Evolutionary conservation across 2,888 invertebrate genomes (phyloP).

Genomic region (Platerodrilus igneus): DNA sequence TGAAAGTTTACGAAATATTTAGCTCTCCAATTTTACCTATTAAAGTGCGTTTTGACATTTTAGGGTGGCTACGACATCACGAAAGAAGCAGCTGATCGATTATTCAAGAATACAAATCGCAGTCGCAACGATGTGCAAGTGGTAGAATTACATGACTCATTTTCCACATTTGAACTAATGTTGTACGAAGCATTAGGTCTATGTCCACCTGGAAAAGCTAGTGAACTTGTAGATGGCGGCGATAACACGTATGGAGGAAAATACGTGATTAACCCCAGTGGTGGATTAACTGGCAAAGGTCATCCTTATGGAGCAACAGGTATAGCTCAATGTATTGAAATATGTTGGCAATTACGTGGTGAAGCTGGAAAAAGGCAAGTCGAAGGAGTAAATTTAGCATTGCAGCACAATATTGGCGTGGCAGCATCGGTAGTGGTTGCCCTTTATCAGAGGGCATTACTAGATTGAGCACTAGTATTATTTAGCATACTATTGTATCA

Average conservation of each 20-base stretch:
- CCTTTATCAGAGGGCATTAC: no score
- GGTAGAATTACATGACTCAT: conserved; percentile 96
- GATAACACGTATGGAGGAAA: conserved; percentile 97
- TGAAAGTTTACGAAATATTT: no score
- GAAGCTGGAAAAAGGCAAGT: conserved; percentile 70
- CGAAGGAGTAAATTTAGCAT: conserved; percentile 71
- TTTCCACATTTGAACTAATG: conserved; percentile 93
- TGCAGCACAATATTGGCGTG: conserved; percentile 95
- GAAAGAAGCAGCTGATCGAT: conserved; percentile 67
- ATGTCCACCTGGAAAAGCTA: conserved; percentile 87
- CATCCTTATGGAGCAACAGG: conserved; percentile 96
- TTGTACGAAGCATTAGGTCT: conserved; percentile 95
- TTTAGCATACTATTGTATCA: no score
- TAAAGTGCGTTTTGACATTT: conserved; percentile 7
- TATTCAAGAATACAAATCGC: conserved; percentile 70
- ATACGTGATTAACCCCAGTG: conserved; percentile 96
- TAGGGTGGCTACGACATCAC: conserved; percentile 92
- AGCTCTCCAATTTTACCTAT: not conserved
- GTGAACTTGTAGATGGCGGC: conserved; percentile 84
- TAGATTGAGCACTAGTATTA: no score
- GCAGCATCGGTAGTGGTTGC: conserved; percentile 94
- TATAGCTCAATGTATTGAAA: conserved; percentile 73
- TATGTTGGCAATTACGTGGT: conserved; percentile 81
- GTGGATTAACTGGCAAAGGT: conserved; percentile 97
- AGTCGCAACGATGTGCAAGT: conserved; percentile 83